A percentile compares a stretch with the other conserved stretches of the same genome.
Evolutionary conservation across 2,888 invertebrate genomes (phyloP).

Genomic region (Drosophila nigritarsus): DNA sequence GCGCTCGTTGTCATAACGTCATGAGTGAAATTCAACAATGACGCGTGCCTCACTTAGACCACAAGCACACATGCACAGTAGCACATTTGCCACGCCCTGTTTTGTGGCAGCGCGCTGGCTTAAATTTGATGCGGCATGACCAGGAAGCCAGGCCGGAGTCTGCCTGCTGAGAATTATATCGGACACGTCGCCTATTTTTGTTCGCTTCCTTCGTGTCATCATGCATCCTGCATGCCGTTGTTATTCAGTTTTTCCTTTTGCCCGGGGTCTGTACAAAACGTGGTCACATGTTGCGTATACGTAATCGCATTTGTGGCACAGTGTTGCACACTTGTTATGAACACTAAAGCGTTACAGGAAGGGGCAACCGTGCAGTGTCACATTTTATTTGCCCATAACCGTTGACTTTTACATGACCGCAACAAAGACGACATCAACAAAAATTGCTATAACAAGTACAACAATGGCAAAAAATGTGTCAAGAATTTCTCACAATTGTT

Average conservation of each 20-base stretch:
- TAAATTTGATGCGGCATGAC: constrained; percentile 42
- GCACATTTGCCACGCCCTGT: constrained; percentile 16
- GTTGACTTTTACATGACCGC: constrained; percentile 72
- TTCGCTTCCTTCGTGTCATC: neutral
- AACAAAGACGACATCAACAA: constrained; percentile 26
- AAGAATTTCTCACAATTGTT: constrained; percentile 59
- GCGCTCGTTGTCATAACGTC: constrained; percentile 16
- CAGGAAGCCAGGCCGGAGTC: constrained; percentile 14
- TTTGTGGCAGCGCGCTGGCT: constrained; percentile 1
- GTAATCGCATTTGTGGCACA: constrained; percentile 73
- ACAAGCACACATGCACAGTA: neutral
- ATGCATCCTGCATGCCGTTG: constrained; percentile 29
- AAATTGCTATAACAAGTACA: constrained; percentile 3
- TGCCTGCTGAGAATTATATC: constrained; percentile 16
- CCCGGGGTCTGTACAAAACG: constrained; percentile 34
- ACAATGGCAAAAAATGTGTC: constrained; percentile 54
- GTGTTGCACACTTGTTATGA: constrained; percentile 65
- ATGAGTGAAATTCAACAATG: constrained; percentile 42
- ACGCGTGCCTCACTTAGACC: constrained; percentile 48
- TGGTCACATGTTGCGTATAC: constrained; percentile 69
- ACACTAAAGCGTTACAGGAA: constrained; percentile 27
- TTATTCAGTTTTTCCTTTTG: constrained; percentile 19
- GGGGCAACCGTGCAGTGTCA: constrained; percentile 30
- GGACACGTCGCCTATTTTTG: neutral
- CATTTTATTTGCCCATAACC: constrained; percentile 65